Base-by-base conservation (phyloP, 1,140 invertebrate species). In the Tribolium castaneum region DNA sequence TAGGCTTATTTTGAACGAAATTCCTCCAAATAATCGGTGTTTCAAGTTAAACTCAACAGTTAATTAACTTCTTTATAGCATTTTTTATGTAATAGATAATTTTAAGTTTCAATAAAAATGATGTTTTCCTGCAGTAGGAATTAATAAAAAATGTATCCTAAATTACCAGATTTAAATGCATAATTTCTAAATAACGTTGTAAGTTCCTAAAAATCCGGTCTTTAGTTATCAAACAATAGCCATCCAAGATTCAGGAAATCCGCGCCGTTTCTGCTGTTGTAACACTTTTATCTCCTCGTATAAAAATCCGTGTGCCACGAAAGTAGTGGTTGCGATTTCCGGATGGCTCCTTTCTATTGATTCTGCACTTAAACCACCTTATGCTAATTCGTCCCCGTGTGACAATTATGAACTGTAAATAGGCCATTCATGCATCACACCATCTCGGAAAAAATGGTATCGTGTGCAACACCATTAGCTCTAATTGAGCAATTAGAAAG, bases 201-300 rank as follows among this genome's bases (percentile, higher is more conserved):
- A n/a, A n/a, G n/a, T n/a, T n/a, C n/a, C n/a, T n/a, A n/a, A n/a
- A n/a, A n/a, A n/a, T n/a, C n/a, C n/a, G n/a, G n/a, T n/a, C n/a
- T n/a, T n/a, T n/a, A n/a, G n/a, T n/a, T 59, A 59, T 59, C 50
- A 59, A 59, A 59, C 54, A 59, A 59, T 59, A 25, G 54, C 25
- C 13, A 54, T 13, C n/a, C 5, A 54, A 54, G 51, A 14, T 54
- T 16, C 54, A 59, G 54, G 54, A 59, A 59, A 59, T 59, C 54
- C 54, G 54, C 54, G 19, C 14, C 16, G 54, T 59, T 59, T 5
- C 54, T 59, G 54, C 54, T 25, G 54, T 25, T 22, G 54, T 59
- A 59, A 59, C 54, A 59, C 14, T 59, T 59, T 59, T 59, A 59
- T 59, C 1, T 22, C 10, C 9, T 6, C 7, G 50, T 3, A 52